Evolutionary conservation across 2,797 vertebrate species (phyloP).

Genomic region (Cyclura pinguis): DNA sequence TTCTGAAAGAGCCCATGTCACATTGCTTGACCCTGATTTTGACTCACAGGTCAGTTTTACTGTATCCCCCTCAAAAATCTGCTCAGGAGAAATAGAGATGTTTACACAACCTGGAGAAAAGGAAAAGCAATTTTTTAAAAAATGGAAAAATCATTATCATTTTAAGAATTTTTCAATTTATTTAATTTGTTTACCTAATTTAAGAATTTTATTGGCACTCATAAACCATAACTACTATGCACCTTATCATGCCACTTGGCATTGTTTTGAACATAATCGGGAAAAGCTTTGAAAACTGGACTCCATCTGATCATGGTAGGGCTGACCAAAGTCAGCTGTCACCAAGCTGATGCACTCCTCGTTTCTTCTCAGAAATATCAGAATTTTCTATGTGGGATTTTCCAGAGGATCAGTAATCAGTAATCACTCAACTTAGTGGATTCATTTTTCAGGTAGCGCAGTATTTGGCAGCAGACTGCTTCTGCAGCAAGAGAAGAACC

Average conservation of each 20-base stretch:
- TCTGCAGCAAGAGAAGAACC: background rate
- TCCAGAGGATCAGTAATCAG: background rate
- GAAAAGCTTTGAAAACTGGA: background rate
- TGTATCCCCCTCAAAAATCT: constrained; percentile 76
- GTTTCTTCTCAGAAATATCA: background rate
- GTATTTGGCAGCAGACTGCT: background rate
- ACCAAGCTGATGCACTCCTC: background rate
- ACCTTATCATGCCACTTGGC: background rate
- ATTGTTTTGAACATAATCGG: background rate
- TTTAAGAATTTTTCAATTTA: too few relatives aligned
- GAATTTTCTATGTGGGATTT: background rate
- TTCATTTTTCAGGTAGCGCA: background rate
- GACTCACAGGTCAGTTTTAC: constrained; percentile 71
- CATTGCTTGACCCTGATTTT: constrained; percentile 41
- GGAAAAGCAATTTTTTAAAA: constrained; percentile 40
- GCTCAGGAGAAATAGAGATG: constrained; percentile 59
- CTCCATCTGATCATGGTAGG: background rate
- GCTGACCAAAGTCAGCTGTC: background rate
- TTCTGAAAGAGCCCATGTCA: constrained; percentile 59
- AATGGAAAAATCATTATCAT: accelerated
- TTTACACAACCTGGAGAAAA: constrained; percentile 69
- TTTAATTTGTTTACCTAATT: background rate
- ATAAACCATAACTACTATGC: accelerated
- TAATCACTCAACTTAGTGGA: constrained; percentile 1
- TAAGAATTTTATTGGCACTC: background rate